Evolutionary conservation across 2,888 invertebrate species (phyloP).

Genomic region (Tachina lurida): DNA sequence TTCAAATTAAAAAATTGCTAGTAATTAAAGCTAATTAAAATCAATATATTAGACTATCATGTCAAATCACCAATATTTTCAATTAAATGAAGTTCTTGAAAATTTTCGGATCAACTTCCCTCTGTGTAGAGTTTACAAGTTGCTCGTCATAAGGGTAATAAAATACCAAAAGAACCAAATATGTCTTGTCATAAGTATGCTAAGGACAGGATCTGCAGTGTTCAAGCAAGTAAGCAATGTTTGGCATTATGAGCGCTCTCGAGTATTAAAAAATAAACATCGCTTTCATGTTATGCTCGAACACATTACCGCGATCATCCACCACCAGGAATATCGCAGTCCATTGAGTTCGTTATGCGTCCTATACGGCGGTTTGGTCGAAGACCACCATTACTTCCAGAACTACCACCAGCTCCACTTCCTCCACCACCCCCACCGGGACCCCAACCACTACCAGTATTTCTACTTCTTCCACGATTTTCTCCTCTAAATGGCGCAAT

Average conservation of each 20-base stretch:
- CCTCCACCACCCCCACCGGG: conserved; percentile 73
- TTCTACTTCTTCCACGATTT: conserved; percentile 66
- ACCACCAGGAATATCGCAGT: conserved; percentile 74
- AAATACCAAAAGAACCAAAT: conserved; percentile 40
- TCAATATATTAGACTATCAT: conserved; percentile 15
- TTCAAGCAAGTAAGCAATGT: conserved; percentile 72
- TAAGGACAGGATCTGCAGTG: conserved; percentile 65
- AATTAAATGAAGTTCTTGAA: conserved; percentile 12
- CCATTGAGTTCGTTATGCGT: conserved; percentile 74
- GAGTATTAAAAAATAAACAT: conserved; percentile 27
- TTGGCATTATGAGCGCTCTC: background rate
- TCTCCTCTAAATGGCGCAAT: conserved; percentile 76
- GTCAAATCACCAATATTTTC: conserved; percentile 35
- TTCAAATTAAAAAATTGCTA: too few species aligned
- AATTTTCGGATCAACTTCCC: conserved; percentile 71
- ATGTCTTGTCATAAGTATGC: background rate
- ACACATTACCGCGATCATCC: conserved; percentile 74
- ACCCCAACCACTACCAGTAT: conserved; percentile 71
- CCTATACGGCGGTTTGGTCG: conserved; percentile 76
- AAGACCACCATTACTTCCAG: conserved; percentile 66
- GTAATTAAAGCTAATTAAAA: too few species aligned
- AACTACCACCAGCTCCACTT: conserved; percentile 61
- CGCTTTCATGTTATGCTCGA: conserved; percentile 61
- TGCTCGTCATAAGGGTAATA: conserved; percentile 72
- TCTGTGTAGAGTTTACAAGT: conserved; percentile 73